Evolutionary conservation across 2,888 invertebrate genomes (phyloP), one percentile per base, ranked within the genome.

Genomic region (Chymomyza procnemis): DNA sequence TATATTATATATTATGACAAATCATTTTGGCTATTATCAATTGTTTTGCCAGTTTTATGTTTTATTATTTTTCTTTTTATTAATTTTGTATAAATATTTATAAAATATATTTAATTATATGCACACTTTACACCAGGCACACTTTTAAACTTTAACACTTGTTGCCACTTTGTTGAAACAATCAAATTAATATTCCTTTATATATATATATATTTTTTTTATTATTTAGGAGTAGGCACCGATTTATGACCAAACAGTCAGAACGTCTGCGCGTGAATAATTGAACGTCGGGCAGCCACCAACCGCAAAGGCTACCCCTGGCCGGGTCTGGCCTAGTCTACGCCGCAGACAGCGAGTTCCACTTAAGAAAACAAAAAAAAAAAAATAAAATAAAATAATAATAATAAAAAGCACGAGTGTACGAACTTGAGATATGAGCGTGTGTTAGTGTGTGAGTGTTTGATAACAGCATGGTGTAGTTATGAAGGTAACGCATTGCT

Each of bases 221-320:
- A 16, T n/a, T n/a, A n/a, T n/a, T n/a, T n/a, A n/a, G n/a, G n/a
- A n/a, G n/a, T n/a, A 18, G 41, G 34, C 22, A 59, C 59, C 4
- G 34, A 14, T 46, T 46, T 56, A 54, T 18, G 75, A 76, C 79
- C 79, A 84, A 75, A 72, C 88, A 78, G 74, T 68, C 71, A 72
- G 80, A 85, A 76, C 81, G 84, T 74, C 79, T 77, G 75, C 74
- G 76, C 78, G 70, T 87, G 87, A 87, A 87, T 87, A 87, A 87
- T 75, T 79, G 70, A 50, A 68, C 74, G 71, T 67, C 71, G 77
- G 69, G 52, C 69, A 65, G 64, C 52, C 67, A 70, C 73, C 77
- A 59, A 76, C 75, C 71, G 85, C 85, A 72, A 84, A 75, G 76
- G 71, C 79, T 85, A 74, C 69, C 69, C 61, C 67, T 58, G 71